Percentiles rank a stretch among this genome's conserved stretches.
Conservation (phyloP, 2,888 invertebrate species). For the Syrista parreyssii region DNA sequence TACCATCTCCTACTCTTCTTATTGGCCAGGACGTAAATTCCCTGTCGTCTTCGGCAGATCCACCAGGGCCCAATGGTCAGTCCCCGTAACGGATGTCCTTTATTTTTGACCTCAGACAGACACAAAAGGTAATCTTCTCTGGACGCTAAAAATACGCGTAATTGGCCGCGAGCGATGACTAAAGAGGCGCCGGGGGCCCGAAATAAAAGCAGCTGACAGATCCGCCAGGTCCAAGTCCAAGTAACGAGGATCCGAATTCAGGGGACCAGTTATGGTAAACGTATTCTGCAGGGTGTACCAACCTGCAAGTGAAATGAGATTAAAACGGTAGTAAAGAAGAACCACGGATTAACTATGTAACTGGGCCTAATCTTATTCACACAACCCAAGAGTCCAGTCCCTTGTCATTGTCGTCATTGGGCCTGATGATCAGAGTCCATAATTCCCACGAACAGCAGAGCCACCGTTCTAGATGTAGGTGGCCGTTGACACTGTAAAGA, state of each 20-base stretch:
- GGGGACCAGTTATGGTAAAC: conserved; percentile 7
- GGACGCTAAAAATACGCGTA: conserved; percentile 21
- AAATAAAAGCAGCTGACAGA: conserved; percentile 17
- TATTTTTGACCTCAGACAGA: not conserved
- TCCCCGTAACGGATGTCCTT: conserved; percentile 1
- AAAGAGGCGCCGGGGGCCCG: conserved; percentile 3
- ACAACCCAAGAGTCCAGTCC: too few species aligned
- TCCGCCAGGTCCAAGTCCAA: conserved; percentile 13
- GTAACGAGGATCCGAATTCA: conserved; percentile 9
- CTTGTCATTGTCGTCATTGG: too few species aligned
- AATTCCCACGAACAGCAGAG: too few species aligned
- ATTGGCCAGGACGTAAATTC: too few species aligned
- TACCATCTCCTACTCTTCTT: not conserved
- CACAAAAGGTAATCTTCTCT: conserved; percentile 18
- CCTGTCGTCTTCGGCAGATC: too few species aligned
- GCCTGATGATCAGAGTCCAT: too few species aligned
- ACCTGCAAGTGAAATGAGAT: not conserved
- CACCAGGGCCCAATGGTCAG: conserved; percentile 14
- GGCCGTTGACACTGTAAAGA: too few species aligned
- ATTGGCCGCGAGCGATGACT: conserved; percentile 12
- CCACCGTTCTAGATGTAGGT: too few species aligned
- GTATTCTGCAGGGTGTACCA: not conserved
- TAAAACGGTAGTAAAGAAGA: too few species aligned
- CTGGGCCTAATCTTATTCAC: too few species aligned
- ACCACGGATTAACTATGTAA: too few species aligned